These are phyloP conservation scores for Seladonia tumulorum DNA, from an alignment of 2,888 invertebrate species.

Conservation along the genomic window DNA sequence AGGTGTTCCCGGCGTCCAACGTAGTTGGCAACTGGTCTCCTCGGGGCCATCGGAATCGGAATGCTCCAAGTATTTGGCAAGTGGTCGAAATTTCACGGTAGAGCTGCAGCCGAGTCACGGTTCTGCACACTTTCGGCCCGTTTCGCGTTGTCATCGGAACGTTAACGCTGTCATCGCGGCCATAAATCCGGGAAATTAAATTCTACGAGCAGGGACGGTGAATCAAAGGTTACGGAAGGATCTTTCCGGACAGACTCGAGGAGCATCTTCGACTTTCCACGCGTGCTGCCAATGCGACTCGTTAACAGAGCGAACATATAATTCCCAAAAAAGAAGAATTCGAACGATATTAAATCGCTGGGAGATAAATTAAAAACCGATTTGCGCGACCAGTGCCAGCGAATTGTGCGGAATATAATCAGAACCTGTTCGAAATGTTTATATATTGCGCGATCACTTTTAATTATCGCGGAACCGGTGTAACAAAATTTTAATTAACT, in stretches of 20 bases:
- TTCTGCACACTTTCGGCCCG: constrained; percentile 38
- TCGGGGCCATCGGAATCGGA: constrained; percentile 24
- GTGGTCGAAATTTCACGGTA: constrained; percentile 54
- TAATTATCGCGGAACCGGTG: too few species aligned
- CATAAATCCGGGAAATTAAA: constrained; percentile 42
- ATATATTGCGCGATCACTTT: too few species aligned
- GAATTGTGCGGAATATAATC: too few species aligned
- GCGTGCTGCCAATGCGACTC: neutral
- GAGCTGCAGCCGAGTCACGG: constrained; percentile 30
- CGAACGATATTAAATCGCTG: too few species aligned
- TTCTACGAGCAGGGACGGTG: constrained; percentile 8
- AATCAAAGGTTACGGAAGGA: neutral
- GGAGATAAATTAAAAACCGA: too few species aligned
- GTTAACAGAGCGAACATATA: neutral
- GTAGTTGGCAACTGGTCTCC: constrained; percentile 38
- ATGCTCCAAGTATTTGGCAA: constrained; percentile 57
- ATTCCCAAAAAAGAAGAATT: too few species aligned
- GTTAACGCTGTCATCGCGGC: constrained; percentile 32
- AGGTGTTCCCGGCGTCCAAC: constrained; percentile 39
- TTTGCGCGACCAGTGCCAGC: too few species aligned
- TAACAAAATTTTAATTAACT: too few species aligned
- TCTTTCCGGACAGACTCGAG: neutral
- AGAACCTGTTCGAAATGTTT: too few species aligned
- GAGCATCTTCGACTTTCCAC: neutral
- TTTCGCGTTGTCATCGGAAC: constrained; percentile 45